These are phyloP conservation scores for Drosophila pullipes DNA, from an alignment of 2,888 invertebrate genomes.

Conservation along the genomic window DNA sequence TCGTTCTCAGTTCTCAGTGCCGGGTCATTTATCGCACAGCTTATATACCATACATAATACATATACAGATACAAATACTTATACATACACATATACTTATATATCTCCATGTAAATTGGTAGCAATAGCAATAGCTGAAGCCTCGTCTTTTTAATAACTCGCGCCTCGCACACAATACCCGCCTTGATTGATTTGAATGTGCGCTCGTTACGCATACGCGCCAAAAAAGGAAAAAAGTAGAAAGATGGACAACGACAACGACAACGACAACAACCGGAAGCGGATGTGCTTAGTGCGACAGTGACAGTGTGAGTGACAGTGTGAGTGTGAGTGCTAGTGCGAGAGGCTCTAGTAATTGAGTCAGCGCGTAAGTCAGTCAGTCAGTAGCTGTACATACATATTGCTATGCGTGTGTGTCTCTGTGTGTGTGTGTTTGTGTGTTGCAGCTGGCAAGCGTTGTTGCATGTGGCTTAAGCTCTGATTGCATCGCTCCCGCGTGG, in stretches of 20 bases:
- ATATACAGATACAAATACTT: slow-evolving; percentile 2
- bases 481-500: background rate
- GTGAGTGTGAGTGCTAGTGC: background rate
- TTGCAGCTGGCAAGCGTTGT: background rate
- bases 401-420: background rate
- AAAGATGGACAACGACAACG: slow-evolving; percentile 2
- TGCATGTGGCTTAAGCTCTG: background rate
- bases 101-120: background rate
- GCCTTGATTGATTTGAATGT: slow-evolving; percentile 74
- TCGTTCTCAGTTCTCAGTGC: slow-evolving; percentile 33
- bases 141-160: slow-evolving; percentile 31
- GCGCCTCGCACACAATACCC: slow-evolving; percentile 62
- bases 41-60: background rate
- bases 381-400: background rate
- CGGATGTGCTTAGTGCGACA: slow-evolving; percentile 70
- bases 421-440: slow-evolving; percentile 4
- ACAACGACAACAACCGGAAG: slow-evolving; percentile 57
- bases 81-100: slow-evolving; percentile 13
- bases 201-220: slow-evolving; percentile 74
- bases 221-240: slow-evolving; percentile 45
- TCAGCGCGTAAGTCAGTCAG: slow-evolving; percentile 42
- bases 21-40: slow-evolving; percentile 23
- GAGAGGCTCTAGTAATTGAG: slow-evolving; percentile 43
- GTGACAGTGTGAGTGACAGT: slow-evolving; percentile 19
- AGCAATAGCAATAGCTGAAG: slow-evolving; percentile 12